A percentile compares a stretch with the other conserved stretches of the same genome.
Conservation (phyloP, 2,113 vertebrate genomes). For the Albula glossodonta region DNA sequence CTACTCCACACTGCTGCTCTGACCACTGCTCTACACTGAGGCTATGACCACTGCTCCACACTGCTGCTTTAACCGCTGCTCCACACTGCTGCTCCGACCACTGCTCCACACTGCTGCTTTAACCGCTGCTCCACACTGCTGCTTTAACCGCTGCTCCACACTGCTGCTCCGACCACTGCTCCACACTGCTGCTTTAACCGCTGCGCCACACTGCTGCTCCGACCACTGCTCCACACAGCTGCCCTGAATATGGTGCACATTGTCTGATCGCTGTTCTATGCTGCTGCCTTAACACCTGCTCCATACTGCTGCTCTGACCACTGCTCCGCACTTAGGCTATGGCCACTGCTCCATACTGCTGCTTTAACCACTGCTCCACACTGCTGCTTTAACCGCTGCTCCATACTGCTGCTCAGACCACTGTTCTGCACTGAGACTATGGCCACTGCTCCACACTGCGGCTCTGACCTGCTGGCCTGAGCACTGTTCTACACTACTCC, state of each 20-base stretch:
- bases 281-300: not conserved
- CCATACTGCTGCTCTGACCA: not conserved
- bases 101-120: not conserved
- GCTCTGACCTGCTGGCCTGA: not conserved
- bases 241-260: too few relatives aligned
- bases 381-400: not conserved
- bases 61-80: not conserved
- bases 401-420: not conserved
- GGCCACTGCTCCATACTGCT: not conserved
- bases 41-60: too few relatives aligned
- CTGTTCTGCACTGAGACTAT: not conserved
- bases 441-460: not conserved
- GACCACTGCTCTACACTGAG: too few relatives aligned
- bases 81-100: not conserved
- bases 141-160: too few relatives aligned
- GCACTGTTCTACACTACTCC: not conserved
- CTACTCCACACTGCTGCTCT: not conserved
- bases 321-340: too few relatives aligned
- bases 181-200: too few relatives aligned
- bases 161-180: too few relatives aligned
- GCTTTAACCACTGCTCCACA: not conserved
- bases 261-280: too few relatives aligned
- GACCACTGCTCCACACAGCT: too few relatives aligned
- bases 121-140: too few relatives aligned
- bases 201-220: too few relatives aligned